Evolutionary conservation across 2,888 invertebrate genomes (phyloP), one percentile per base, ranked within the genome.

Genomic region (Tupiocoris notatus): DNA sequence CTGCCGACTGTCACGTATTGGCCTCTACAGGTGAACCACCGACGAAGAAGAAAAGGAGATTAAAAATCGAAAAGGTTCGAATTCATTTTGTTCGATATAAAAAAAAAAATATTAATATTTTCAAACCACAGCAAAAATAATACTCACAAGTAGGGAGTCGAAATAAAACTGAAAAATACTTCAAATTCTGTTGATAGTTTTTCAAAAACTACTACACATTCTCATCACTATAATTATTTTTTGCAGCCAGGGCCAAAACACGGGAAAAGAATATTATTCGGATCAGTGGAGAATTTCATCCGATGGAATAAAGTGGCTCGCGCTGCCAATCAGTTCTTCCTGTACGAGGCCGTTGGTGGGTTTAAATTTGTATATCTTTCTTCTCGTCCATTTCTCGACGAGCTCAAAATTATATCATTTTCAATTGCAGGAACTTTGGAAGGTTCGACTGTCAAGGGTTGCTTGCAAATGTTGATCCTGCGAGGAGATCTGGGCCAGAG

Each of bases 401-500:
- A 54, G 7, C 54, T 16, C 54, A 54, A 54, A 54, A 12, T 54
- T 54, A 54, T 16, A 54, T 16, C 12, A 7, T 59, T 7, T 65
- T 65, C 21, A 23, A 2, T 64, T 18, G 2, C 22, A 75, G 75
- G 75, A 7, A 58, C 22, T 2, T 66, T 75, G 75, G 66, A 75
- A 23, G 57, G 63, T 25, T 65, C 57, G 65, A 75, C 54, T 9
- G 17, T 58, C 9, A 75, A 75, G 23, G 75, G 66, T 2, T 24
- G 66, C 21, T 23, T 59, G 1, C 57, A 66, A 18, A 24, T 75
- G 21, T 18, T 75, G 16, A 65, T 75, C 59, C 59, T 75, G 17
- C 65, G 58, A 9, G 75, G 75, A 6, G 75, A 75, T 9, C 61
- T 75, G 20, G 75, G 75, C 2, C 75, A 75, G 54, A 24, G 65